Evolutionary conservation across 2,113 vertebrate genomes (phyloP).

Genomic region (Myotis lucifugus): DNA sequence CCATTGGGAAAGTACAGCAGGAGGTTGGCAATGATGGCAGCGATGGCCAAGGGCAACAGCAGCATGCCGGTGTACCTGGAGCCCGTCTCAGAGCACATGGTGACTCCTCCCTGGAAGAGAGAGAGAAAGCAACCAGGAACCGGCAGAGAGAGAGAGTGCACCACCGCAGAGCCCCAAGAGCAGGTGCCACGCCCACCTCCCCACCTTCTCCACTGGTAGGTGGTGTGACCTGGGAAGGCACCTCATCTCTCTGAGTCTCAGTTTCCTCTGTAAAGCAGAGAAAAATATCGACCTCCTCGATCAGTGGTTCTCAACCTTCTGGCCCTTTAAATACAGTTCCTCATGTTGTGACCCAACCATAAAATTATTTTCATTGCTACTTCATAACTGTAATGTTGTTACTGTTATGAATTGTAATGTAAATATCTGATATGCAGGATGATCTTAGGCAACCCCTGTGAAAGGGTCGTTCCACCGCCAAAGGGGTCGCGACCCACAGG

Average conservation of each 20-base stretch:
- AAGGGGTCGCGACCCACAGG: too few species aligned
- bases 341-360: too few species aligned
- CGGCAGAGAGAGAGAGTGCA: not conserved
- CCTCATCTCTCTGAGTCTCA: not conserved
- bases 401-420: too few species aligned
- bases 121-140: not conserved
- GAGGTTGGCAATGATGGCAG: constrained; percentile 82
- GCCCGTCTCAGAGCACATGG: constrained; percentile 80
- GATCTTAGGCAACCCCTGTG: too few species aligned
- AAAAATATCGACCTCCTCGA: not conserved
- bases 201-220: not conserved
- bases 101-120: constrained; percentile 39
- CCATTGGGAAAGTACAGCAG: constrained; percentile 84
- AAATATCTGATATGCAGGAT: too few species aligned
- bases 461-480: too few species aligned
- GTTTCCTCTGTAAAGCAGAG: not conserved
- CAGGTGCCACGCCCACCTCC: not conserved
- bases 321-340: too few species aligned
- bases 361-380: too few species aligned
- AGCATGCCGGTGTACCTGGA: constrained; percentile 74
- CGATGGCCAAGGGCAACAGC: constrained; percentile 77
- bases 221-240: not conserved
- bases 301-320: too few species aligned
- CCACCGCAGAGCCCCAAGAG: not conserved
- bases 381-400: too few species aligned